Base-by-base conservation (phyloP, 2,113 vertebrate species). In the Bucco capensis region DNA sequence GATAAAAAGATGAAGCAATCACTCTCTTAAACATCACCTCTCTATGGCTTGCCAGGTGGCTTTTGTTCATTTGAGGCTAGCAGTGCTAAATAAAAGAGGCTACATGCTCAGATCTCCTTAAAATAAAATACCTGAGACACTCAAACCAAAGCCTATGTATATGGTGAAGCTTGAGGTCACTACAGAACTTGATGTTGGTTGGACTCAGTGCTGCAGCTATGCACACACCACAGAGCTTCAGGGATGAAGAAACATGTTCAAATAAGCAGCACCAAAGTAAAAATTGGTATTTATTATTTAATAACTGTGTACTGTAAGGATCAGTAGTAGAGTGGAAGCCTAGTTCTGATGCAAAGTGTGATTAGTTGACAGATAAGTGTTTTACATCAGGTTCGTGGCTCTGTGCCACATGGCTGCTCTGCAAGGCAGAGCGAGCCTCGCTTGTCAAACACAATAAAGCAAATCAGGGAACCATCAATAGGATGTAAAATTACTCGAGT, bases 101-200 rank as follows among this genome's bases (percentile, higher is more conserved):
- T 51, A 19, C 37, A 6, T 1, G 1, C 13, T 17, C 23, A 31
- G 19, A 3, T 5, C 5, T 33, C 23, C 7, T 19, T 70, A 57
- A 35, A n/a, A 54, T 0, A 7, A 66, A 40, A 25, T 1, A 49
- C 10, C 62, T 0, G 9, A 13, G 42, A 11, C 6, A 21, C 2
- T 28, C 11, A 35, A 33, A 19, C 16, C 30, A 22, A 28, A 28
- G 28, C 19, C 56, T 15, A 8, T 3, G 6, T 5, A 12, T 3
- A 15, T 0, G 0, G 8, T 1, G 51, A 25, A 40, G 6, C 30
- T 9, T 24, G 38, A 72, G 57, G n/a, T 9, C 22, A 9, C 58
- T 31, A 4, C 51, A 33, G 28, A 46, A 19, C 23, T 5, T 5
- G 10, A 23, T 7, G 10, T 3, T 38, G 51, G 35, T 4, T 19